These are phyloP conservation scores for Centropus unirufus DNA, from an alignment of 2,113 vertebrate genomes.

Conservation along the genomic window DNA sequence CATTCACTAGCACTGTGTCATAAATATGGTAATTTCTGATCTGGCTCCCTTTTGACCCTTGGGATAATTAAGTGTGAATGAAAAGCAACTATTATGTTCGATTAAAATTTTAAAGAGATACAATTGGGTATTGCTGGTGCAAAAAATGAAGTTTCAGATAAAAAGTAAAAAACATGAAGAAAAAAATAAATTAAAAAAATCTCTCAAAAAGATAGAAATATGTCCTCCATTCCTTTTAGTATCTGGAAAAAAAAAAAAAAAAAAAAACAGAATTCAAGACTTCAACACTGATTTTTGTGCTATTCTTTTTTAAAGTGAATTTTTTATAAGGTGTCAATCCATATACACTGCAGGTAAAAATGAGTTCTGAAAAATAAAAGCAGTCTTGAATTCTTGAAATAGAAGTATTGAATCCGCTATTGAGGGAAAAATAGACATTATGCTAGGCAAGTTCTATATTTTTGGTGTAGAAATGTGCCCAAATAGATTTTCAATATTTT, in stretches of 20 bases:
- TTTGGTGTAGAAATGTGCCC: neutral
- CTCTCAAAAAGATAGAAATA: neutral
- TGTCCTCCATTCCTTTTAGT: neutral
- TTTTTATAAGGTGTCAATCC: neutral
- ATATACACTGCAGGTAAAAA: neutral
- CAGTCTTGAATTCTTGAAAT: neutral
- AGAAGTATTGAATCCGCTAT: neutral
- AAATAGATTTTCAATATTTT: neutral
- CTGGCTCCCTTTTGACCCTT: slow-evolving; percentile 1
- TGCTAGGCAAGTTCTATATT: neutral
- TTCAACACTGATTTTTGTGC: neutral
- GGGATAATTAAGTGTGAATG: neutral
- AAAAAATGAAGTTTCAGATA: slow-evolving; percentile 18
- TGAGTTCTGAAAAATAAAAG: neutral
- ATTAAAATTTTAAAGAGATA: slow-evolving; percentile 16
- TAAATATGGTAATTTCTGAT: slow-evolving; percentile 41
- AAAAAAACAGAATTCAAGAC: slow-evolving; percentile 7
- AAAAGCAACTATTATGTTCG: neutral
- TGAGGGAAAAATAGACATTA: neutral
- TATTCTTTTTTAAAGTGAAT: neutral
- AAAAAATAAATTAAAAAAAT: neutral
- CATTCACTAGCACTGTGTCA: neutral
- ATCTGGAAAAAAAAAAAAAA: neutral
- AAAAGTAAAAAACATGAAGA: neutral
- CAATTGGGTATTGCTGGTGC: neutral